Conservation (phyloP, 2,888 invertebrate species). For the Cantharis nigra region DNA sequence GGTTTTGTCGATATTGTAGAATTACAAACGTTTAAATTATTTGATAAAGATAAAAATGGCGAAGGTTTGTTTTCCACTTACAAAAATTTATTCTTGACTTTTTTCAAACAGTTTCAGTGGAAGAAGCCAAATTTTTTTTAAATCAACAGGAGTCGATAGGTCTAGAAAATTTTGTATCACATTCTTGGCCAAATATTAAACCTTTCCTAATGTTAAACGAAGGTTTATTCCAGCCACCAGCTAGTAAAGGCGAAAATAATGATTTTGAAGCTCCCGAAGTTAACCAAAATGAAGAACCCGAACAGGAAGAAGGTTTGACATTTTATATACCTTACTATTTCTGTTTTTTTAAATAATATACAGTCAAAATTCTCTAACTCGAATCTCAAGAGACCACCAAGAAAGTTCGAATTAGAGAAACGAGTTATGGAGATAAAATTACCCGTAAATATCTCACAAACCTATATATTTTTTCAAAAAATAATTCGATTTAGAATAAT, state of each 20-base stretch:
- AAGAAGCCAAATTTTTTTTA: conserved; percentile 81
- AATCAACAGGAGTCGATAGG: conserved; percentile 70
- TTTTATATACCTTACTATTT: background rate
- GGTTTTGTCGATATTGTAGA: conserved; percentile 71
- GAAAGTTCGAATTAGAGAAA: no score
- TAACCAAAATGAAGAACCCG: conserved; percentile 37
- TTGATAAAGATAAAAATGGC: conserved; percentile 91
- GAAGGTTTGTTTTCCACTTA: conserved; percentile 50
- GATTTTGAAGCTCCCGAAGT: conserved; percentile 31
- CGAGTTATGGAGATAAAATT: no score
- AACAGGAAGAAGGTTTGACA: conserved; percentile 31
- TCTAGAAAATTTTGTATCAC: conserved; percentile 67
- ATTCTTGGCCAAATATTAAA: conserved; percentile 79
- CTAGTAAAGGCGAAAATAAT: conserved; percentile 34
- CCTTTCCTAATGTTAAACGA: conserved; percentile 78
- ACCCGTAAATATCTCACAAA: no score
- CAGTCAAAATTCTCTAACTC: no score
- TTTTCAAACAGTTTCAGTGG: conserved; percentile 69
- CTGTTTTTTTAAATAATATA: no score
- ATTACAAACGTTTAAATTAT: conserved; percentile 71
- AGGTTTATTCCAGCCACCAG: conserved; percentile 68
- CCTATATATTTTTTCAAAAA: no score
- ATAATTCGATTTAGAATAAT: no score
- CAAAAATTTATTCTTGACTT: background rate
- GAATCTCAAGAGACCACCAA: no score